These are phyloP conservation scores for Centrocercus urophasianus DNA, from an alignment of 2,113 vertebrate genomes.

Conservation along the genomic window DNA sequence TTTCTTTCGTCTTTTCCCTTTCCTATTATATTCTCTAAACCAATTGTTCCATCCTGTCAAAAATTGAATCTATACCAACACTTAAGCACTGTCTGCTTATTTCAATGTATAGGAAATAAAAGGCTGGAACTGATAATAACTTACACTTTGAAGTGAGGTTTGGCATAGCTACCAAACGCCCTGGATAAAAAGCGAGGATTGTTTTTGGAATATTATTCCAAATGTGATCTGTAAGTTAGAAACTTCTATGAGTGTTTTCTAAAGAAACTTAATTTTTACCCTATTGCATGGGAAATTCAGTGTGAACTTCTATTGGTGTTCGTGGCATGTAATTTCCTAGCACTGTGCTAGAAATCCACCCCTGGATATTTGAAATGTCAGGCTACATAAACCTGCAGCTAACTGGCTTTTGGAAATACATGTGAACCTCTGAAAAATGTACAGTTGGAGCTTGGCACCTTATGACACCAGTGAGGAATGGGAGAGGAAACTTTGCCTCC, in stretches of 20 bases:
- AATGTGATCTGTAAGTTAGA: not conserved
- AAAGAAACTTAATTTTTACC: not conserved
- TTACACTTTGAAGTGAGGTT: not conserved
- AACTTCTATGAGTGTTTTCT: not conserved
- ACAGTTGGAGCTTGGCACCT: not conserved
- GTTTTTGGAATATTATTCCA: not conserved
- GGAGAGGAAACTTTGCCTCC: not conserved
- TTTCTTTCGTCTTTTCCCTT: not conserved
- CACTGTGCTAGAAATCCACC: not conserved
- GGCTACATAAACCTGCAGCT: not conserved
- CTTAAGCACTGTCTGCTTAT: not conserved
- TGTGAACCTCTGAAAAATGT: not conserved
- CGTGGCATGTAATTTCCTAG: not conserved
- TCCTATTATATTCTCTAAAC: not conserved
- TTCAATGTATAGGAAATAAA: not conserved
- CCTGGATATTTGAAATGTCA: not conserved
- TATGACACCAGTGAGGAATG: not conserved
- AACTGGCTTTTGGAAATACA: not conserved
- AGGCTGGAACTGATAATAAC: not conserved
- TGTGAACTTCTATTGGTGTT: not conserved
- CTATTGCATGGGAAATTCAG: not conserved
- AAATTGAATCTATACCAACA: not conserved
- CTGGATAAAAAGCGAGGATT: not conserved
- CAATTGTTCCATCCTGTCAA: not conserved
- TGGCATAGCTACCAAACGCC: not conserved